These are phyloP conservation scores for Molothrus aeneus DNA, from an alignment of 2,797 vertebrate genomes.

Conservation along the genomic window DNA sequence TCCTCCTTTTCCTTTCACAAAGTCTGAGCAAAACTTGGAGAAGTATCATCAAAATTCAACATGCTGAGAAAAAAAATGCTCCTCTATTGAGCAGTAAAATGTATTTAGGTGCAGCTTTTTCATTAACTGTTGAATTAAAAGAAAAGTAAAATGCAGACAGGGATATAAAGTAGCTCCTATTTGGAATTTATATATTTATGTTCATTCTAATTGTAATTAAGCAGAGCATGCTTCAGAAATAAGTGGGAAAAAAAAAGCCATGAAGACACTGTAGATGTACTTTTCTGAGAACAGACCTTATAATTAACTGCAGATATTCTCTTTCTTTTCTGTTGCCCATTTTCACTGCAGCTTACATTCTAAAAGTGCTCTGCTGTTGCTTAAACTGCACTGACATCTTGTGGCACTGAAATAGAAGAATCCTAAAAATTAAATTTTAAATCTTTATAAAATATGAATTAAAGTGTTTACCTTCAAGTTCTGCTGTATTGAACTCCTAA, in stretches of 20 bases:
- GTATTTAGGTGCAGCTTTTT: constrained; percentile 10
- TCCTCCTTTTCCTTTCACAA: background rate
- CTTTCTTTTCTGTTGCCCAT: background rate
- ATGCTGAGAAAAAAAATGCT: constrained; percentile 50
- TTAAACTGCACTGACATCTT: constrained; percentile 82
- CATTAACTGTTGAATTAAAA: constrained; percentile 20
- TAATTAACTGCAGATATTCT: background rate
- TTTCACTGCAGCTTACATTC: background rate
- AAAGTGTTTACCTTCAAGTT: background rate
- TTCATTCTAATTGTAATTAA: constrained; percentile 4
- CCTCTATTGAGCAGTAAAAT: constrained; percentile 42
- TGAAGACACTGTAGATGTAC: background rate
- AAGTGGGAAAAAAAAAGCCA: background rate
- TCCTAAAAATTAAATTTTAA: background rate
- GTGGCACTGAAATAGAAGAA: constrained; percentile 62
- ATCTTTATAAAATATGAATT: background rate
- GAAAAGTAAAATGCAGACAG: background rate
- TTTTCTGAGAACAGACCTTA: background rate
- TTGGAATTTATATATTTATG: constrained; percentile 20
- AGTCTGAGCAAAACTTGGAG: constrained; percentile 41
- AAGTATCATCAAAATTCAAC: constrained; percentile 63
- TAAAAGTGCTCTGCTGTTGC: constrained; percentile 10
- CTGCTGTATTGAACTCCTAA: background rate
- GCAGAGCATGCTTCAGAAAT: background rate
- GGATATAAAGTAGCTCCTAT: background rate